Base-by-base conservation (phyloP, 1,140 invertebrate species). In the Halictus rubicundus region DNA sequence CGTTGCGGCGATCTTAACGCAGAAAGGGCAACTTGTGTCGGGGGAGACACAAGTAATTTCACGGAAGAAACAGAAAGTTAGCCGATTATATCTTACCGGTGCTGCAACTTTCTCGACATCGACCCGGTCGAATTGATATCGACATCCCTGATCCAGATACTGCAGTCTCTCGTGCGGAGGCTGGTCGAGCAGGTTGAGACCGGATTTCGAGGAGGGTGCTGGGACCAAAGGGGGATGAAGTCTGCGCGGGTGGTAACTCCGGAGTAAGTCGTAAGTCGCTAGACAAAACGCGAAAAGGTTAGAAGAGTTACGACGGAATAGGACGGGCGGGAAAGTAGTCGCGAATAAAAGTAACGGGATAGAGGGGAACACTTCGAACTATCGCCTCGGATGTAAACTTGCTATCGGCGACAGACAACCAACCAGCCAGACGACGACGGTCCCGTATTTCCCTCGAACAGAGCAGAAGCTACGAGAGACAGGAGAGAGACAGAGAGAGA, bases 311-410 rank as follows among this genome's bases (percentile, higher is more conserved):
- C 59, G 65, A 52, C 46, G 46, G 65, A 63, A 63, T 21, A 37
- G n/a, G 59, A 68, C 64, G 70, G 25, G 37, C 46, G 32, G 71
- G 61, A 37, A 54, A 32, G 37, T 27, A 25, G 61, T 42, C 32
- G 76, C 39, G 83, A 84, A 85, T 85, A 85, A 85, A 85, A 85
- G 83, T 85, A 85, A 81, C 49, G 73, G 72, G 63, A 81, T 65
- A 77, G 59, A 78, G 73, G 42, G 84, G 32, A 85, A 79, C 78
- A 78, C 78, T 80, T 63, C 76, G 52, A 86, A 83, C 82, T 81
- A 87, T 88, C 83, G 82, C 78, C 78, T n/a, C 63, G 86, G 80
- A 88, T 88, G 86, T 85, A 83, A 87, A 88, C 80, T 87, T 84
- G 70, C 76, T 87, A 87, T 87, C 86, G 85, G 82, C 74, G 70